These are phyloP conservation scores for Rhinophrynus dorsalis DNA, from an alignment of 2,797 vertebrate species.

Conservation along the genomic window DNA sequence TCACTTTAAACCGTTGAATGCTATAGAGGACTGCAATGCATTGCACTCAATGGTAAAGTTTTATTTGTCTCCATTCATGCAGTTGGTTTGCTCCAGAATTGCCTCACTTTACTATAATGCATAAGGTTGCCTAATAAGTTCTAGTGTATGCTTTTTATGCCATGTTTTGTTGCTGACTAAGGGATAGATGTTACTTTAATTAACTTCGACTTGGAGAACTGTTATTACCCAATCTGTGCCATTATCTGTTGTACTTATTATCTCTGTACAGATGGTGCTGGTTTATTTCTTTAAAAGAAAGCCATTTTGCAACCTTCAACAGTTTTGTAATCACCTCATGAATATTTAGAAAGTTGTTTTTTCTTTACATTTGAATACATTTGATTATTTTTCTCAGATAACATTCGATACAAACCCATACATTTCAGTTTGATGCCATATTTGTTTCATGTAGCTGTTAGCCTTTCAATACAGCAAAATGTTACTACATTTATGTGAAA, in stretches of 20 bases:
- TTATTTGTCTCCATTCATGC: slow-evolving; percentile 7
- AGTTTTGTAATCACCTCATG: not conserved
- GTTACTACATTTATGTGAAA: too few species aligned
- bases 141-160: slow-evolving; percentile 30
- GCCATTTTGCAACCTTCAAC: not conserved
- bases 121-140: too few species aligned
- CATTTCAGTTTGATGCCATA: not conserved
- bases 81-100: slow-evolving; percentile 2
- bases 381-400: not conserved
- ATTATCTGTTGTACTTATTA: slow-evolving; percentile 31
- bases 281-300: slow-evolving; percentile 6
- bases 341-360: not conserved
- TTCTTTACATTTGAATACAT: slow-evolving; percentile 1
- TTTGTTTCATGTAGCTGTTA: not conserved
- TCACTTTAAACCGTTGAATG: too few species aligned
- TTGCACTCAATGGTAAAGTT: not conserved
- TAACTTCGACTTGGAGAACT: slow-evolving; percentile 9
- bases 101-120: too few species aligned
- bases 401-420: not conserved
- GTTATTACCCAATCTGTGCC: slow-evolving; percentile 23
- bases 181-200: slow-evolving; percentile 21
- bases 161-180: slow-evolving; percentile 22
- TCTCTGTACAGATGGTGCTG: slow-evolving; percentile 24
- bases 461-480: too few species aligned
- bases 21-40: too few species aligned